Base-by-base conservation (phyloP, 2,797 vertebrate genomes). In the Cynodonichthys magdalenae region DNA sequence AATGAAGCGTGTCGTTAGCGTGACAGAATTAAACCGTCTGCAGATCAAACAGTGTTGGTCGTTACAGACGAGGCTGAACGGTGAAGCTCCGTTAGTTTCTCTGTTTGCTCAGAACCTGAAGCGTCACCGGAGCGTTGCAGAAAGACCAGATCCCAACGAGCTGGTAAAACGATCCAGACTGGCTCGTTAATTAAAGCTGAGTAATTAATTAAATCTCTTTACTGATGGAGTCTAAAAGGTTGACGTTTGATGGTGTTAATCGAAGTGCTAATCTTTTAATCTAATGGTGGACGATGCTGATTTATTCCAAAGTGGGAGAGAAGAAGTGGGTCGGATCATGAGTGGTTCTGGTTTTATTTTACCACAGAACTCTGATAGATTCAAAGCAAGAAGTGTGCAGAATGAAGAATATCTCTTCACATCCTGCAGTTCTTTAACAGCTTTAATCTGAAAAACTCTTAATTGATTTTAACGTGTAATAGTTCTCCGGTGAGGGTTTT, bases 131-230 rank as follows among this genome's bases (percentile, higher is more conserved):
- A 64, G 1, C 18, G 18, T 47, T 47, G 20, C 6, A 47, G 20
- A 29, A 19, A 50, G 29, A 36, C 36, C 12, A 15, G 50, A 34
- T 15, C 39, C 31, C 49, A 12, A 59, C 61, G 44, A 69, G 72
- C 80, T 68, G 69, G 79, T 57, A 66, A 27, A 81, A 53, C 19
- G 62, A 75, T 75, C 74, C 34, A 41, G 61, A 67, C 70, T 2
- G 44, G 50, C 68, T 71, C 56, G 63, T 83, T 83, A 69, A 84
- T 74, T 78, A 78, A 60, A 62, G 36, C 56, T 52, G 36, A 1
- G 66, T 74, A 79, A 84, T 83, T 73, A 81, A 84, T 82, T 77
- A 69, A 80, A 76, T 75, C 68, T 67, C 66, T 63, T 63, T 79
- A 85, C 75, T 71, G 77, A 82, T 71, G 52, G 54, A 62, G 62